Evolutionary conservation across 2,888 invertebrate genomes (phyloP).

Genomic region (Peribatodes rhomboidaria): DNA sequence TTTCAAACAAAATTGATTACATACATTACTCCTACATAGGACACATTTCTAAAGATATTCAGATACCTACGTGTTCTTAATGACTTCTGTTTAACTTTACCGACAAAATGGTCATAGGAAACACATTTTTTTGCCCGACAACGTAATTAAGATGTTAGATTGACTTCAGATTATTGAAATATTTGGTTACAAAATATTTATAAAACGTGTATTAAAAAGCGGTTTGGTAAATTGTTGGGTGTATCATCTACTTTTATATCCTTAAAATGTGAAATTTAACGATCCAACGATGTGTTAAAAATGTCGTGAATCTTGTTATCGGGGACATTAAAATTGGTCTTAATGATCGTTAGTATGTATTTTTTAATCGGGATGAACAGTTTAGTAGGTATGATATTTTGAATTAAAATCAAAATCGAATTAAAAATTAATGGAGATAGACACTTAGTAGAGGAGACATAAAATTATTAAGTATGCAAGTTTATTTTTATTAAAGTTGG

Average conservation of each 20-base stretch:
- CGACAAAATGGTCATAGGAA: constrained; percentile 70
- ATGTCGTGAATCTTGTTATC: constrained; percentile 11
- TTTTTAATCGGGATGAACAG: neutral
- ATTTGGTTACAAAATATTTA: constrained; percentile 17
- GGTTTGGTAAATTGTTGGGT: constrained; percentile 16
- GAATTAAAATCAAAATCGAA: too few species aligned
- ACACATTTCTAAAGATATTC: constrained; percentile 74
- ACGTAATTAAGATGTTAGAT: constrained; percentile 69
- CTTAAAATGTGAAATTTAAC: constrained; percentile 20
- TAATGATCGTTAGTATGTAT: neutral
- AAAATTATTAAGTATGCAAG: too few species aligned
- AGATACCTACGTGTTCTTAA: constrained; percentile 71
- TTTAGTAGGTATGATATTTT: too few species aligned
- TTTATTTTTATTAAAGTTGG: too few species aligned
- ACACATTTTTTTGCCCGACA: constrained; percentile 74
- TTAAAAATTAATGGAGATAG: too few species aligned
- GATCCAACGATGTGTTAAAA: constrained; percentile 25
- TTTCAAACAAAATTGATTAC: constrained; percentile 77
- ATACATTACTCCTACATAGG: constrained; percentile 63
- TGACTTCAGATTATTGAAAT: constrained; percentile 35
- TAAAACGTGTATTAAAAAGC: constrained; percentile 13
- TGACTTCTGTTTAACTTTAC: constrained; percentile 60
- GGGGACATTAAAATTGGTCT: neutral
- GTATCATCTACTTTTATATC: constrained; percentile 23
- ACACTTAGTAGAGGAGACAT: too few species aligned